Conservation (phyloP, 2,113 vertebrate genomes). For the Bufo bufo region DNA sequence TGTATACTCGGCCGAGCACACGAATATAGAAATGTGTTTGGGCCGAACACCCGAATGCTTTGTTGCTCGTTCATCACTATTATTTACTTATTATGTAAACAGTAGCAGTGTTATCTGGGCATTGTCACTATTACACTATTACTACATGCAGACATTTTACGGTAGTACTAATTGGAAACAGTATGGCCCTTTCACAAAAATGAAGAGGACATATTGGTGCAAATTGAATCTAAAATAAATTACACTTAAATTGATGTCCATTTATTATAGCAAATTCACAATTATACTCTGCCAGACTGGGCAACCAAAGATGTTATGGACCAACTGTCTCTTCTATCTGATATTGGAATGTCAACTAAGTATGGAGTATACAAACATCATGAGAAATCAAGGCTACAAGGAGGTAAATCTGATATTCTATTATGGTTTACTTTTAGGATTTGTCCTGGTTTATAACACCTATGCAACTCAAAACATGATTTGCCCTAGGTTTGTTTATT, state of each 20-base stretch:
- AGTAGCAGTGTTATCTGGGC: too few relatives aligned
- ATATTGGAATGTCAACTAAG: constrained; percentile 74
- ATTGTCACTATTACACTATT: too few relatives aligned
- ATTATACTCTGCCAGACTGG: constrained; percentile 82
- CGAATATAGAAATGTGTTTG: too few relatives aligned
- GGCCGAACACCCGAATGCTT: too few relatives aligned
- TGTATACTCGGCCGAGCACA: too few relatives aligned
- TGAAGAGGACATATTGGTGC: too few relatives aligned
- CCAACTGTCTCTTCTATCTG: constrained; percentile 77
- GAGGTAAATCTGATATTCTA: constrained; percentile 72
- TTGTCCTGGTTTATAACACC: neutral
- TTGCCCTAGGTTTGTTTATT: too few relatives aligned
- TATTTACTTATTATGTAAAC: too few relatives aligned
- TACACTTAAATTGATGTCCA: neutral
- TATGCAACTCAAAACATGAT: neutral
- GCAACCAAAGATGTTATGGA: constrained; percentile 73
- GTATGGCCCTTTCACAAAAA: too few relatives aligned
- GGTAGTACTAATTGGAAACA: too few relatives aligned
- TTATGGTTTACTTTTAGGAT: neutral
- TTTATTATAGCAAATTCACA: constrained; percentile 76
- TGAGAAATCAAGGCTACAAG: constrained; percentile 85
- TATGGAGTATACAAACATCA: constrained; percentile 78
- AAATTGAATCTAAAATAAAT: neutral
- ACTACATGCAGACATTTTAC: too few relatives aligned
- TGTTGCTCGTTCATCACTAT: too few relatives aligned